Percentiles rank a stretch among this genome's conserved stretches.
Conservation (phyloP, 2,888 invertebrate species). For the Epistrophe grossulariae region DNA sequence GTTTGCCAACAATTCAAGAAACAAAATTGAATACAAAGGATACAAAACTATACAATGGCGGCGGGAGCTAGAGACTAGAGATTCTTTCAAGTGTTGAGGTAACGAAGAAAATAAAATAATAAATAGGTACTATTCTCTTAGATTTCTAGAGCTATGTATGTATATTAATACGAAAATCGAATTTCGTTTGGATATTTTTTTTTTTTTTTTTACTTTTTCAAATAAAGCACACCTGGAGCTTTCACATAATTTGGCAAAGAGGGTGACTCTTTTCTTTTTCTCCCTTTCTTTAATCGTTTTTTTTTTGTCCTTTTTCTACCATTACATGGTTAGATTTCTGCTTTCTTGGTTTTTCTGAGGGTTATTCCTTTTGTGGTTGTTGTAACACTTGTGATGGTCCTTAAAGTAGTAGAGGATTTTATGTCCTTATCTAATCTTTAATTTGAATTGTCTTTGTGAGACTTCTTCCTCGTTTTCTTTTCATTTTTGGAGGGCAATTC, state of each 20-base stretch:
- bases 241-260: constrained; percentile 67
- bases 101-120: constrained; percentile 34
- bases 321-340: constrained; percentile 10
- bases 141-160: constrained; percentile 41
- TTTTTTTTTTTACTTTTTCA: constrained; percentile 53
- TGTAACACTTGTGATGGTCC: constrained; percentile 8
- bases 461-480: background rate
- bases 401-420: constrained; percentile 46
- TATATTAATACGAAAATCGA: constrained; percentile 72
- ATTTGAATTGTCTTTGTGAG: constrained; percentile 35
- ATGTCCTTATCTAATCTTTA: constrained; percentile 50
- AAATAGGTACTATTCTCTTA: constrained; percentile 29
- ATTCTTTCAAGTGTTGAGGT: constrained; percentile 55
- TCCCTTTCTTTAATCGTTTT: background rate
- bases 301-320: background rate
- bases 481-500: background rate
- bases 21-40: constrained; percentile 8
- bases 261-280: constrained; percentile 50
- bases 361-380: constrained; percentile 26
- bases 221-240: constrained; percentile 72
- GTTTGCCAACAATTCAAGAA: background rate
- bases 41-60: background rate
- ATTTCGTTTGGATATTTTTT: constrained; percentile 66
- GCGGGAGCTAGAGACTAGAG: background rate
- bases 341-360: constrained; percentile 25